Evolutionary conservation across 2,888 invertebrate species (phyloP).

Genomic region (Alcis repandata): DNA sequence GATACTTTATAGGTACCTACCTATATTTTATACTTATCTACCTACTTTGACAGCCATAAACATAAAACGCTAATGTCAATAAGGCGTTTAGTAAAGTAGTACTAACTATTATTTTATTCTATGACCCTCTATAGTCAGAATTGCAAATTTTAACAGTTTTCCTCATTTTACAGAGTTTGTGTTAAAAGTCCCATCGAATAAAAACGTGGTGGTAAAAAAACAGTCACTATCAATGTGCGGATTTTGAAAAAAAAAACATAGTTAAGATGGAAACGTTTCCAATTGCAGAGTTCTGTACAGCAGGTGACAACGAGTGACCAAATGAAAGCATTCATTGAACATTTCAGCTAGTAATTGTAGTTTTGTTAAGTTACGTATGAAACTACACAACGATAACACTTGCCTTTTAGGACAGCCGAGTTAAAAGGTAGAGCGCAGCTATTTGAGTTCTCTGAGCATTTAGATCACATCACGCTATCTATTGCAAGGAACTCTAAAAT

Average conservation of each 20-base stretch:
- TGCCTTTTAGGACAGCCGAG: too few species aligned
- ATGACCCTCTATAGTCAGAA: neutral
- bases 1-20: too few species aligned
- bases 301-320: neutral
- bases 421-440: too few species aligned
- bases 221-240: slow-evolving; percentile 19
- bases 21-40: too few species aligned
- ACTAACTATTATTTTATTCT: neutral
- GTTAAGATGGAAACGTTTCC: slow-evolving; percentile 24
- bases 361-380: neutral
- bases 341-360: too few species aligned
- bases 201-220: slow-evolving; percentile 25
- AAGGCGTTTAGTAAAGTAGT: too few species aligned
- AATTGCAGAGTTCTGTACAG: slow-evolving; percentile 3
- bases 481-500: slow-evolving; percentile 45
- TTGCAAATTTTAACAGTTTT: slow-evolving; percentile 7
- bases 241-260: slow-evolving; percentile 24
- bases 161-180: slow-evolving; percentile 22
- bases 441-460: too few species aligned
- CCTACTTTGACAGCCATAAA: too few species aligned
- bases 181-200: slow-evolving; percentile 20
- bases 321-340: too few species aligned
- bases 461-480: neutral
- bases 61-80: too few species aligned
- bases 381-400: too few species aligned